These are phyloP conservation scores for Drosophila robusta DNA, from an alignment of 2,888 invertebrate species.

Conservation along the genomic window DNA sequence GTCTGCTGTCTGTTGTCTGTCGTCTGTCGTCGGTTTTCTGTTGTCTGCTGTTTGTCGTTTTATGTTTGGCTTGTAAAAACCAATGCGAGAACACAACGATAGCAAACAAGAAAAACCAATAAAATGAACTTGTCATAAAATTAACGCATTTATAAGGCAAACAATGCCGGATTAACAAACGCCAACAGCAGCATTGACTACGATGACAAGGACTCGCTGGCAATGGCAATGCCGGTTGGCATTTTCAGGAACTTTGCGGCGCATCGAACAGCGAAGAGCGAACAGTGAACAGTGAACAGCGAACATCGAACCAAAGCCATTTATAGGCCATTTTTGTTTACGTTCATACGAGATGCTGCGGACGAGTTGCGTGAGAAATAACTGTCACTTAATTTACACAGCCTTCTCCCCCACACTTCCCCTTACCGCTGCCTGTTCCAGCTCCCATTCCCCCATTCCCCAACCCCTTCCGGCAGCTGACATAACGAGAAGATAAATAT, in stretches of 20 bases:
- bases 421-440: background rate
- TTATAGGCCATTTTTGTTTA: constrained; percentile 74
- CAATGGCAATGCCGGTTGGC: constrained; percentile 28
- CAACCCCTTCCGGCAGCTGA: constrained; percentile 10
- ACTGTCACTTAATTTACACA: constrained; percentile 75
- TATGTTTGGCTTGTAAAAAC: constrained; percentile 64
- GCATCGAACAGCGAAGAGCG: constrained; percentile 10
- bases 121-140: constrained; percentile 82
- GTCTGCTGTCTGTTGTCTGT: constrained; percentile 19
- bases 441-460: background rate
- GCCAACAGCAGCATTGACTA: constrained; percentile 25
- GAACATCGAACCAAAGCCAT: constrained; percentile 65
- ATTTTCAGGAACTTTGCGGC: constrained; percentile 9
- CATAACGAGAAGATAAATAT: constrained; percentile 73
- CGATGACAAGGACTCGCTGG: constrained; percentile 46
- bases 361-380: constrained; percentile 79
- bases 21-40: constrained; percentile 4
- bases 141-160: constrained; percentile 80
- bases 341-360: constrained; percentile 41
- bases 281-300: background rate
- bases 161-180: constrained; percentile 79
- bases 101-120: constrained; percentile 77
- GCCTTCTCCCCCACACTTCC: background rate
- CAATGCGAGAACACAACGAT: constrained; percentile 70
- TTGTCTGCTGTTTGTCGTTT: constrained; percentile 46